Conservation (phyloP, 2,797 vertebrate genomes). For the Cossypha caffra region DNA sequence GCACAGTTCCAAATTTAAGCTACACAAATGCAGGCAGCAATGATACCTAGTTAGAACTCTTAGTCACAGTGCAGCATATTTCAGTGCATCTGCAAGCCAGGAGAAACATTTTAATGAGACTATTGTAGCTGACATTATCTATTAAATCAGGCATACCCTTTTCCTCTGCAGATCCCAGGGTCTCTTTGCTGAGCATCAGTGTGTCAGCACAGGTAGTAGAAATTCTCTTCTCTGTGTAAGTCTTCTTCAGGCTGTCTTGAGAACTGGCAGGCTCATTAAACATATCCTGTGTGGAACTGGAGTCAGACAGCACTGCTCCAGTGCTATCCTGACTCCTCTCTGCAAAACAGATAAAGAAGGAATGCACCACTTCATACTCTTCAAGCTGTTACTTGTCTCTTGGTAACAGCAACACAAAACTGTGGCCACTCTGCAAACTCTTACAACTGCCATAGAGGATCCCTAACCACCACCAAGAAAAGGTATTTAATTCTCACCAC, state of each 20-base stretch:
- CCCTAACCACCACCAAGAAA: not conserved
- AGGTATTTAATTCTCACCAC: not conserved
- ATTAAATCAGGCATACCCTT: slow-evolving; percentile 77
- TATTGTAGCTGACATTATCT: not conserved
- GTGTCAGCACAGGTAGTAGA: slow-evolving; percentile 74
- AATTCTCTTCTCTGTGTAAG: slow-evolving; percentile 80
- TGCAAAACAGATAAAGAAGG: slow-evolving; percentile 68
- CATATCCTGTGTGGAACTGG: slow-evolving; percentile 96
- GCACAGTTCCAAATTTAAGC: not conserved
- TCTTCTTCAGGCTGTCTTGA: slow-evolving; percentile 89
- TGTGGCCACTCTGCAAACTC: not conserved
- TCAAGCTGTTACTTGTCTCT: not conserved
- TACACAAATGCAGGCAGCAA: not conserved
- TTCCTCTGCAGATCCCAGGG: slow-evolving; percentile 79
- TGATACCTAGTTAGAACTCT: not conserved
- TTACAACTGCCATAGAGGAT: not conserved
- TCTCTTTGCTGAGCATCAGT: slow-evolving; percentile 80
- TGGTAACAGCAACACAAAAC: not conserved
- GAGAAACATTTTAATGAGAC: not conserved
- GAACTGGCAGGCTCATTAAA: slow-evolving; percentile 90
- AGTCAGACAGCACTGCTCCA: slow-evolving; percentile 92
- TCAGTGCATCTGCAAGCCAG: not conserved
- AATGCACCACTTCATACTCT: not conserved
- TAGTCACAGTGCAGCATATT: not conserved
- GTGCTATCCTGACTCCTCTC: slow-evolving; percentile 98